Conservation (phyloP, 2,113 vertebrate species). For the Hepsetus odoe region DNA sequence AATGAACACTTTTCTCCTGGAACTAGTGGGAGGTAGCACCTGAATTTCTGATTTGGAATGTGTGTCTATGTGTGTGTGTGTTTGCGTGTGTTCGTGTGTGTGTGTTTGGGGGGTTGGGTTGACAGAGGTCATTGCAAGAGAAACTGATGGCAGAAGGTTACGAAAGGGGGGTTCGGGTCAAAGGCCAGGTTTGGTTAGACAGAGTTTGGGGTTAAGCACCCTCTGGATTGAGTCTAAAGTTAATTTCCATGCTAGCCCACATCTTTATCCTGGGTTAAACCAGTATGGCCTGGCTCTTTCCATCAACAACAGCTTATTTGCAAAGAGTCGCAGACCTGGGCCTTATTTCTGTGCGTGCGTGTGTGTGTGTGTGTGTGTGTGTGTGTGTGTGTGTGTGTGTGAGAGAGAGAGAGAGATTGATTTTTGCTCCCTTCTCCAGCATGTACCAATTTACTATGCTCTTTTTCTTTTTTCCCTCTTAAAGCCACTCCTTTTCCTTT, state of each 20-base stretch:
- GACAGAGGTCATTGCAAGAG: constrained; percentile 70
- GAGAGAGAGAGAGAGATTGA: neutral
- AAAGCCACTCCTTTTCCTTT: constrained; percentile 24
- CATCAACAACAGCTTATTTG: constrained; percentile 70
- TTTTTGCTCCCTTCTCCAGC: neutral
- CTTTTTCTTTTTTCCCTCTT: constrained; percentile 9
- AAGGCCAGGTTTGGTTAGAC: constrained; percentile 50
- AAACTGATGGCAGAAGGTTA: constrained; percentile 68
- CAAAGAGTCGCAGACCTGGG: constrained; percentile 42
- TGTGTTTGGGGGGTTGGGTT: constrained; percentile 36
- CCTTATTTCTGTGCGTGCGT: constrained; percentile 53
- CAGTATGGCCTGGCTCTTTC: constrained; percentile 59
- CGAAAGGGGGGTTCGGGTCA: constrained; percentile 51
- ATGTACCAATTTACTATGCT: constrained; percentile 21
- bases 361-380: neutral
- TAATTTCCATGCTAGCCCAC: constrained; percentile 66
- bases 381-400: constrained; percentile 11
- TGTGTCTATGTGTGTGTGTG: too few species aligned
- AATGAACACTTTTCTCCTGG: neutral
- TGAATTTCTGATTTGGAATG: constrained; percentile 14
- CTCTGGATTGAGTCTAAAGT: constrained; percentile 67
- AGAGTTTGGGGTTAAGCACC: constrained; percentile 61
- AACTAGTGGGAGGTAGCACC: neutral
- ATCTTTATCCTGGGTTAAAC: constrained; percentile 69
- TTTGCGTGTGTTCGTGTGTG: too few species aligned